Evolutionary conservation across 2,113 vertebrate species (phyloP).

Genomic region (Trochalopteron elliotii): DNA sequence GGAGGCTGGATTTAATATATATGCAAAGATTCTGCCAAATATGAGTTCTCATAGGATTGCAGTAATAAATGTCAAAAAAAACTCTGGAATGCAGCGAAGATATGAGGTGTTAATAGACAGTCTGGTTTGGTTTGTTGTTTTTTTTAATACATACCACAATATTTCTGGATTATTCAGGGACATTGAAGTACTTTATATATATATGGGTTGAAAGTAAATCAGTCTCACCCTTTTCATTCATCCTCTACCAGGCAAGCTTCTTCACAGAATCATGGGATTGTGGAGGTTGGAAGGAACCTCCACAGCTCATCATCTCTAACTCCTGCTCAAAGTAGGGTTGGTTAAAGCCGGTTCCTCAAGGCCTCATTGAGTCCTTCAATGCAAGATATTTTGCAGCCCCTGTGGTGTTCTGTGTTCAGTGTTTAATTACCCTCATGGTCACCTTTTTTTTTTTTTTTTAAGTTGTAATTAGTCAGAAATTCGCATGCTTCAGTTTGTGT

Average conservation of each 20-base stretch:
- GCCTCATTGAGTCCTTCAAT: fast-evolving
- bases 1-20: not conserved
- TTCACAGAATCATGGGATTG: not conserved
- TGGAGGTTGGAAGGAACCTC: not conserved
- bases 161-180: not conserved
- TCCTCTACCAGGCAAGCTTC: not conserved
- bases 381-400: not conserved
- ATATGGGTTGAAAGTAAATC: not conserved
- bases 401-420: not conserved
- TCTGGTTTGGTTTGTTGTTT: not conserved
- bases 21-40: not conserved
- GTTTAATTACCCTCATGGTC: not conserved
- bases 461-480: not conserved
- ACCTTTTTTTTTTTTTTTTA: not conserved
- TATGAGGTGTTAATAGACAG: not conserved
- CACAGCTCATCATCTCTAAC: not conserved
- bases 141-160: not conserved
- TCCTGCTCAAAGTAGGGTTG: not conserved
- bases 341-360: not conserved
- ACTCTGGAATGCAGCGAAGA: not conserved
- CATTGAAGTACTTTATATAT: not conserved
- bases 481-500: not conserved
- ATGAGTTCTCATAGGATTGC: not conserved
- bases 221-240: not conserved
- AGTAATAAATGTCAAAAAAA: not conserved